Conservation (phyloP, 2,888 invertebrate genomes). For the Ornithoptera alexandrae region DNA sequence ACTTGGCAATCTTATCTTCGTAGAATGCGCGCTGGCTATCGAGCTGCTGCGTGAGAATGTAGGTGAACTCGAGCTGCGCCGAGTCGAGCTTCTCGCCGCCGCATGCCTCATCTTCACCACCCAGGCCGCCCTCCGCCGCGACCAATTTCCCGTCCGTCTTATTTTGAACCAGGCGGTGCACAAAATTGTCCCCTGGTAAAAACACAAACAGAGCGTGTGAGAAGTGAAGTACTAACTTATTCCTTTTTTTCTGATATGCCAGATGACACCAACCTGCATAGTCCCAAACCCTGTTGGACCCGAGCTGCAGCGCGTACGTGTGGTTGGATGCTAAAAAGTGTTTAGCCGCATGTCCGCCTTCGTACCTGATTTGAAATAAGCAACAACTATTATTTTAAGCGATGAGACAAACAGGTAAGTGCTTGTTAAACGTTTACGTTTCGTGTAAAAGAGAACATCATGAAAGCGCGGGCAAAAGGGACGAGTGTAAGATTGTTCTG, state of each 20-base stretch:
- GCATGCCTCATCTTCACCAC: slow-evolving; percentile 72
- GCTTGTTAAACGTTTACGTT: no score
- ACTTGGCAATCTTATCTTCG: slow-evolving; percentile 84
- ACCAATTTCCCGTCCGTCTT: slow-evolving; percentile 98
- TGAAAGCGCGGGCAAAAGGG: no score
- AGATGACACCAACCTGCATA: slow-evolving; percentile 86
- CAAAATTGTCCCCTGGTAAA: slow-evolving; percentile 90
- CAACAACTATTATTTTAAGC: neutral
- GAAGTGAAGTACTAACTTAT: no score
- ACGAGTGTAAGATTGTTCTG: no score
- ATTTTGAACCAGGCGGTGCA: slow-evolving; percentile 96
- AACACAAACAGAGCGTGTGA: neutral
- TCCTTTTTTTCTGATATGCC: no score
- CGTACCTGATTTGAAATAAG: slow-evolving; percentile 58
- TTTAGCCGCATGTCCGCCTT: slow-evolving; percentile 94
- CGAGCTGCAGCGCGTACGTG: slow-evolving; percentile 97
- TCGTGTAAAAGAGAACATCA: no score
- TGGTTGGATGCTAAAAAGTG: slow-evolving; percentile 98
- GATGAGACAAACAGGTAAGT: no score
- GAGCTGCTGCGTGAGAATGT: slow-evolving; percentile 95
- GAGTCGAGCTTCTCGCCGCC: slow-evolving; percentile 89
- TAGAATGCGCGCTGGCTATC: slow-evolving; percentile 96
- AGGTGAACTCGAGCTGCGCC: slow-evolving; percentile 97
- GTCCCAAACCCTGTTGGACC: slow-evolving; percentile 99
- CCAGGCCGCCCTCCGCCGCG: slow-evolving; percentile 84